Percentiles rank a stretch among this genome's conserved stretches.
These are phyloP conservation scores for Sinotaia quadrata DNA, from an alignment of 2,888 invertebrate species.

Conservation along the genomic window DNA sequence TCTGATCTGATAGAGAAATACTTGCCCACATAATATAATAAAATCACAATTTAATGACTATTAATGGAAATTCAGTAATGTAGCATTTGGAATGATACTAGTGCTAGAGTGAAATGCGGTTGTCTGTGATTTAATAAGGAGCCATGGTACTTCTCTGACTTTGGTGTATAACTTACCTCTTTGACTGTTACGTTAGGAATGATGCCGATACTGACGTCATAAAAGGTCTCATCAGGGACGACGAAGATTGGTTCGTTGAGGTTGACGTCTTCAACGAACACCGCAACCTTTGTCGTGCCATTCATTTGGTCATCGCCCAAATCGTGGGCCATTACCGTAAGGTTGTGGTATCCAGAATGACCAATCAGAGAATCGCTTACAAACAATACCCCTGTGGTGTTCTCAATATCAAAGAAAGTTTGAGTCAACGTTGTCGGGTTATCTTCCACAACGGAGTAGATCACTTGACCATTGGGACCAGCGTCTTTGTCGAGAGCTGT, in stretches of 20 bases:
- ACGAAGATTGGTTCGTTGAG: constrained; percentile 82
- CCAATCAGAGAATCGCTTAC: constrained; percentile 91
- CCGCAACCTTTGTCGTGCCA: constrained; percentile 61
- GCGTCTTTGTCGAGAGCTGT: constrained; percentile 54
- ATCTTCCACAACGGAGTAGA: constrained; percentile 75
- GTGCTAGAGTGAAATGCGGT: no score
- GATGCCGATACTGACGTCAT: constrained; percentile 7
- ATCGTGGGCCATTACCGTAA: constrained; percentile 50
- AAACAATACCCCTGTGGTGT: constrained; percentile 74
- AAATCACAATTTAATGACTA: no score
- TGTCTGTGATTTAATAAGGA: no score
- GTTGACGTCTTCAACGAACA: constrained; percentile 92
- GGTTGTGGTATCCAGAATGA: constrained; percentile 38
- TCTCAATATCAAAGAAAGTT: constrained; percentile 3
- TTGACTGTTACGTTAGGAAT: constrained; percentile 31
- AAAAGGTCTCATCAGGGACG: constrained; percentile 20
- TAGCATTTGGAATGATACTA: no score
- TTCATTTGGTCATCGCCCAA: constrained; percentile 42
- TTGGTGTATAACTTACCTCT: constrained; percentile 30
- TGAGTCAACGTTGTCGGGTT: constrained; percentile 89
- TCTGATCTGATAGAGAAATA: no score
- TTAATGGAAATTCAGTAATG: no score
- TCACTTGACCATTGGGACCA: constrained; percentile 50
- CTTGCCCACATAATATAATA: no score
- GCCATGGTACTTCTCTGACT: no score